Evolutionary conservation across 1,140 invertebrate species (phyloP).

Genomic region (Temnothorax nylanderi): DNA sequence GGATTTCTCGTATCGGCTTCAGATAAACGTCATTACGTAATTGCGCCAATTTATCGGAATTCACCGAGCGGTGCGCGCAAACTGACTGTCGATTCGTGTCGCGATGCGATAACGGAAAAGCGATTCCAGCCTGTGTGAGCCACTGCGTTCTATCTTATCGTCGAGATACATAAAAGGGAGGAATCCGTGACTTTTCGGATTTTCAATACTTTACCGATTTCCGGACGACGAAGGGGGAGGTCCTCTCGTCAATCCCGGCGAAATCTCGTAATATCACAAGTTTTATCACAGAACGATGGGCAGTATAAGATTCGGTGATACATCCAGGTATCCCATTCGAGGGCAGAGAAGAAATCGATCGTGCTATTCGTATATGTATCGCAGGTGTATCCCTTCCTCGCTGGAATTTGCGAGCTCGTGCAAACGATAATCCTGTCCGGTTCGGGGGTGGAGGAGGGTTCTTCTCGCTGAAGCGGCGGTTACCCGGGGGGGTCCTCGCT

Average conservation of each 20-base stretch:
- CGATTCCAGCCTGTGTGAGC: too few species aligned
- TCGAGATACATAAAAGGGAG: background rate
- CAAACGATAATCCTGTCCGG: background rate
- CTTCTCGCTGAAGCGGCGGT: background rate
- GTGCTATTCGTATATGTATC: too few species aligned
- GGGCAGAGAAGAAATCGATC: background rate
- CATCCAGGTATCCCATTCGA: constrained; percentile 4
- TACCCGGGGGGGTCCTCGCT: background rate
- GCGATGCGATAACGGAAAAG: background rate
- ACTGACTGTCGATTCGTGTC: background rate
- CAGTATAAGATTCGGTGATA: constrained; percentile 18
- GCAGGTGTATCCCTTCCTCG: background rate
- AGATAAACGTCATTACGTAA: background rate
- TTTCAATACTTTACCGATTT: constrained; percentile 22
- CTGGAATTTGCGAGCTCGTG: background rate
- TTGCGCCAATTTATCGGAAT: background rate
- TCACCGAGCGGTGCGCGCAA: background rate
- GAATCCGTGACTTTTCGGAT: background rate
- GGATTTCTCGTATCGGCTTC: background rate
- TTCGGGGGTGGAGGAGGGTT: too few species aligned
- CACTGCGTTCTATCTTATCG: constrained; percentile 22
- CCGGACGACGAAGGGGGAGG: background rate
- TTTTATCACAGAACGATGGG: constrained; percentile 56
- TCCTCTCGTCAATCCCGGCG: background rate
- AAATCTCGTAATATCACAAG: constrained; percentile 43